Percentiles rank a stretch among this genome's conserved stretches.
phyloP scores from a whole-genome alignment of 1,140 invertebrate genomes.

The Zaprionus ornatus region DNA sequence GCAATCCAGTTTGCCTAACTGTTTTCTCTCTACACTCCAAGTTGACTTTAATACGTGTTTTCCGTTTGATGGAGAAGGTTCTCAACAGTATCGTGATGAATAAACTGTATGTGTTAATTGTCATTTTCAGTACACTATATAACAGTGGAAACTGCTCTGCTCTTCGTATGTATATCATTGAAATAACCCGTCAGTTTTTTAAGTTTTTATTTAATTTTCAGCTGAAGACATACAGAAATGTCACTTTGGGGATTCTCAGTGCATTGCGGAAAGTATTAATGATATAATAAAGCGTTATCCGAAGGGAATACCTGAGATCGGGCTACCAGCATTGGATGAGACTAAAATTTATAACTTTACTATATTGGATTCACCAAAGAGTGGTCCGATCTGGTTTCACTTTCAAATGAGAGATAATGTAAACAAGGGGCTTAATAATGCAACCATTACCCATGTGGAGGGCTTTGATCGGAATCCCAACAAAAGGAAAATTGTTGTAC shows the following conservation, averaged over 20 bases:
- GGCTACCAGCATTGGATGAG: constrained; percentile 40
- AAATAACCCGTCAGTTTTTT: background rate
- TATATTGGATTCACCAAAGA: constrained; percentile 12
- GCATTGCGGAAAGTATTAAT: constrained; percentile 52
- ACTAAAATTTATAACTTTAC: background rate
- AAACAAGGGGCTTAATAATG: constrained; percentile 40
- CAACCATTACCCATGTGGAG: constrained; percentile 50
- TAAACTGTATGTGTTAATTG: constrained; percentile 12
- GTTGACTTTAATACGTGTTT: background rate
- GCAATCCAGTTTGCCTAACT: background rate
- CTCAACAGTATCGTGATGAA: background rate
- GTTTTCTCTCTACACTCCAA: background rate
- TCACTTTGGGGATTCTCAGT: constrained; percentile 44
- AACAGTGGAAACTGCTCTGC: background rate
- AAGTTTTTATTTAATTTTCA: constrained; percentile 15
- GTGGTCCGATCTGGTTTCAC: constrained; percentile 47
- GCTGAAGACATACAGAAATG: constrained; percentile 58
- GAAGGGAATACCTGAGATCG: constrained; percentile 60
- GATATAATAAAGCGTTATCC: constrained; percentile 48
- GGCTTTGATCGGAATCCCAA: constrained; percentile 51
- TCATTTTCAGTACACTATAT: background rate
- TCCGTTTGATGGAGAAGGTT: constrained; percentile 13
- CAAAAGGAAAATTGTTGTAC: constrained; percentile 15
- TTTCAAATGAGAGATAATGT: constrained; percentile 41
- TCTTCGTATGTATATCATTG: constrained; percentile 29